Conservation (phyloP, 1,140 invertebrate genomes). For the Zaprionus capensis region DNA sequence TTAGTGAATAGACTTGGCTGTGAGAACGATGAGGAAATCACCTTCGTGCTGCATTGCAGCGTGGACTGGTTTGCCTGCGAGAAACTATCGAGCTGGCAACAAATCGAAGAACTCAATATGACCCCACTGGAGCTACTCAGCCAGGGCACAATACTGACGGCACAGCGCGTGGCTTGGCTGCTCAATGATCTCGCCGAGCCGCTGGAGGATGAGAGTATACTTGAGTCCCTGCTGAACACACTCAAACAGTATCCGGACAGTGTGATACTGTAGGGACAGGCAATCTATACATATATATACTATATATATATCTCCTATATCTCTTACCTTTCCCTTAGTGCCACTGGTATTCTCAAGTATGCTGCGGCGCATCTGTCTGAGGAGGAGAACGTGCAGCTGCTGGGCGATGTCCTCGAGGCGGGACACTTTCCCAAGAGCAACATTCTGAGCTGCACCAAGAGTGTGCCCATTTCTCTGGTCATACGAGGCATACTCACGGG, state of each 20-base stretch:
- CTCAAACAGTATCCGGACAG: constrained; percentile 29
- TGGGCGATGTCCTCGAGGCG: constrained; percentile 25
- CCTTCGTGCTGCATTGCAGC: constrained; percentile 25
- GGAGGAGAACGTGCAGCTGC: constrained; percentile 25
- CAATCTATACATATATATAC: background rate
- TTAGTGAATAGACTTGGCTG: constrained; percentile 17
- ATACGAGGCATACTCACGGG: constrained; percentile 31
- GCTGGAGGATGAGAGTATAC: constrained; percentile 26
- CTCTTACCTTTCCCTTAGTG: constrained; percentile 1
- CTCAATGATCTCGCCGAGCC: constrained; percentile 3
- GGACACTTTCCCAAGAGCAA: constrained; percentile 22
- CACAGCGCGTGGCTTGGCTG: constrained; percentile 12
- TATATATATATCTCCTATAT: background rate
- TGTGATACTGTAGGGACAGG: constrained; percentile 12
- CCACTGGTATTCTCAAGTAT: constrained; percentile 28
- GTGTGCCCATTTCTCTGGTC: constrained; percentile 22
- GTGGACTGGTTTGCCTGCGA: constrained; percentile 33
- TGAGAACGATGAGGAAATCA: constrained; percentile 22
- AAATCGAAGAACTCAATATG: constrained; percentile 14
- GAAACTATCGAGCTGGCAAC: constrained; percentile 16
- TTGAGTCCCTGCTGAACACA: constrained; percentile 10
- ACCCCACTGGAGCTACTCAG: constrained; percentile 14
- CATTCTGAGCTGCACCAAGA: constrained; percentile 9
- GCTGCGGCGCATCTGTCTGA: background rate
- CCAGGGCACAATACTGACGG: constrained; percentile 32